These are phyloP conservation scores for Heliconius ethilla DNA, from an alignment of 2,888 invertebrate species.

Conservation along the genomic window DNA sequence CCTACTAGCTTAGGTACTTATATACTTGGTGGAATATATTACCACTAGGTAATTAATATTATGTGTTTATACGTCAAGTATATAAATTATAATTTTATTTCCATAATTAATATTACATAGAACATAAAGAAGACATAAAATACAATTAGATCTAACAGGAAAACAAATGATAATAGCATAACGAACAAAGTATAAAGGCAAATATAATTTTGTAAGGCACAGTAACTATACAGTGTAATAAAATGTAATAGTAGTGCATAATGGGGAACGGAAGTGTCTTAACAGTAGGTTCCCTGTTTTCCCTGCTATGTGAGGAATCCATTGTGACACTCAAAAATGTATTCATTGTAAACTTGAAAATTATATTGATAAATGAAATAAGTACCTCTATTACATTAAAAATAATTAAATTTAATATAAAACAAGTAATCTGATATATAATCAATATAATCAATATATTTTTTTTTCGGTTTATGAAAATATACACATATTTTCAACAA, in stretches of 20 bases:
- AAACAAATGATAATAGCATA: not conserved
- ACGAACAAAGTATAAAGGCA: not conserved
- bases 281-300: no score
- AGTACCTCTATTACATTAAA: no score
- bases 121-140: not conserved
- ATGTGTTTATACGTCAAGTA: not conserved
- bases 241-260: not conserved
- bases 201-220: not conserved
- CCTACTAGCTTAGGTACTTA: not conserved
- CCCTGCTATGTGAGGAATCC: no score
- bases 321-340: no score
- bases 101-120: not conserved
- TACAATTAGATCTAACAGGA: constrained; percentile 8
- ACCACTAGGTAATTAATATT: not conserved
- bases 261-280: no score
- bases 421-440: no score
- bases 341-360: no score
- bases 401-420: no score
- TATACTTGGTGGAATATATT: not conserved
- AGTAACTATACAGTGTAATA: not conserved
- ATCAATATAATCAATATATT: no score
- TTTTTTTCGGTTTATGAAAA: no score
- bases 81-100: constrained; percentile 8
- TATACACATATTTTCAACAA: no score
- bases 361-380: no score